These are phyloP conservation scores for Aphodius sticticus DNA, from an alignment of 2,888 invertebrate genomes.

Conservation along the genomic window DNA sequence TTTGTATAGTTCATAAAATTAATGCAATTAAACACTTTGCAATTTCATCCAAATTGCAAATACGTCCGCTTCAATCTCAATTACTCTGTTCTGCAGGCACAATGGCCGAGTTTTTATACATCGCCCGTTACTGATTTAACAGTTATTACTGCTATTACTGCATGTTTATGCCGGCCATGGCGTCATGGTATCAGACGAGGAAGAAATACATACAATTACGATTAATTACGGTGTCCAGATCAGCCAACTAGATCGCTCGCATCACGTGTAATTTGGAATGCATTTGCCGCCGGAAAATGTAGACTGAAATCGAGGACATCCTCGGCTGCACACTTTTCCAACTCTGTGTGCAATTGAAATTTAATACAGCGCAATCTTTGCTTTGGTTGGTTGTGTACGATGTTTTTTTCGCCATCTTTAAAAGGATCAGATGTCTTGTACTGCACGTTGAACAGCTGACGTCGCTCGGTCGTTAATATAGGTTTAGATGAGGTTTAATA, in stretches of 20 bases:
- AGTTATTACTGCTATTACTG: not conserved
- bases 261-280: not conserved
- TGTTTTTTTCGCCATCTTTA: conserved; percentile 4
- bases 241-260: not conserved
- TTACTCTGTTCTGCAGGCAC: not conserved
- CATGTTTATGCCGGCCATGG: not conserved
- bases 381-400: not conserved
- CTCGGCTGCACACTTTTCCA: not conserved
- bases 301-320: not conserved
- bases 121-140: not conserved
- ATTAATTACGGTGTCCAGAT: not conserved
- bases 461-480: not conserved
- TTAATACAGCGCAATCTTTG: not conserved
- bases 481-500: not conserved
- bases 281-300: not conserved
- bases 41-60: not conserved
- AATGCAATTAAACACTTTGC: no score
- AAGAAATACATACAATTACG: not conserved
- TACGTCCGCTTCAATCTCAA: not conserved
- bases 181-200: not conserved
- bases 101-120: not conserved
- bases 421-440: not conserved
- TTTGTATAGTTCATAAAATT: no score
- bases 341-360: not conserved
- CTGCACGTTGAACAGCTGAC: not conserved